A percentile compares a stretch with the other conserved stretches of the same genome.
These are phyloP conservation scores for Deilephila porcellus DNA, from an alignment of 2,888 invertebrate species.

Conservation along the genomic window DNA sequence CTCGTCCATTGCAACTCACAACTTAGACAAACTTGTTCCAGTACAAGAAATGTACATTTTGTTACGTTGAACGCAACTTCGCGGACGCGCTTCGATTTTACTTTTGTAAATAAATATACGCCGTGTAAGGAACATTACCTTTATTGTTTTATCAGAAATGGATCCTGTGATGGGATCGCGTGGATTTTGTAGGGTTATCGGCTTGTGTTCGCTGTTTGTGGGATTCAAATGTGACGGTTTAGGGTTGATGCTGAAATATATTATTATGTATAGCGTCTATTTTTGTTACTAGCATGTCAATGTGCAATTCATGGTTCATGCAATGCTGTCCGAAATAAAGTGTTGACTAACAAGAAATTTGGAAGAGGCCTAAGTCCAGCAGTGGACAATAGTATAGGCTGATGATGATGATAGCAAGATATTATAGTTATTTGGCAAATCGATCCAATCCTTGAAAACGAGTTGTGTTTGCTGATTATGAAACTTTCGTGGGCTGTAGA, in stretches of 20 bases:
- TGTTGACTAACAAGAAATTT: no score
- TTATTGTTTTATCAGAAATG: conserved; percentile 34
- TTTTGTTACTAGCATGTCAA: no score
- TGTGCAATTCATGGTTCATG: no score
- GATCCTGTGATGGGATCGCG: neutral
- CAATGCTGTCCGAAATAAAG: no score
- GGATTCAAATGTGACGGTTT: neutral
- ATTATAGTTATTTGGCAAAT: no score
- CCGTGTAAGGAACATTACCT: conserved; percentile 30
- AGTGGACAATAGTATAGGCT: no score
- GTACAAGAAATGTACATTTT: conserved; percentile 73
- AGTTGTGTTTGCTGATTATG: no score
- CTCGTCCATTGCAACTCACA: conserved; percentile 57
- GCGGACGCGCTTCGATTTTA: conserved; percentile 61
- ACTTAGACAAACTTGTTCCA: conserved; percentile 68
- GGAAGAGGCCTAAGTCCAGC: no score
- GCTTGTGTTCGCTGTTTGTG: neutral
- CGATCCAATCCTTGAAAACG: no score
- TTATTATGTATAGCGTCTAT: no score
- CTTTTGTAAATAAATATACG: conserved; percentile 57
- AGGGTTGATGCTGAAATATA: neutral
- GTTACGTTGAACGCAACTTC: conserved; percentile 67
- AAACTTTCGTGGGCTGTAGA: no score
- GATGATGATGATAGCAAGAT: no score
- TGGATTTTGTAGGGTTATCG: neutral